Evolutionary conservation across 2,113 vertebrate species (phyloP).

Genomic region (Montifringilla adamsi): DNA sequence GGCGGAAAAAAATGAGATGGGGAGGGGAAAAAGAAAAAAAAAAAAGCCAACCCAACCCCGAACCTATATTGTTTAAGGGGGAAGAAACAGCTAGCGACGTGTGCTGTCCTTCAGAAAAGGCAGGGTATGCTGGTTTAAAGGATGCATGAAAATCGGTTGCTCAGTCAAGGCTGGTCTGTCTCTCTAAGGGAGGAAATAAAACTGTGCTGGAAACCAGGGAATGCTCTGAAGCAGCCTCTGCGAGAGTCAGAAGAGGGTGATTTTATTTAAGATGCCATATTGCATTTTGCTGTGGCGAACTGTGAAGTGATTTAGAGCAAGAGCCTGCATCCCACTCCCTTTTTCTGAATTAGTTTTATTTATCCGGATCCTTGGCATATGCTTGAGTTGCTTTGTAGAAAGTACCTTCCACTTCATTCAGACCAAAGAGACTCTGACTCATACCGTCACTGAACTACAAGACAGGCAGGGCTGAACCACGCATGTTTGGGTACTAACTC

Average conservation of each 20-base stretch:
- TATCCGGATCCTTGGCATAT: conserved; percentile 52
- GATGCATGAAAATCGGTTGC: conserved; percentile 46
- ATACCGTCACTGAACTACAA: conserved; percentile 37
- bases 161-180: conserved; percentile 33
- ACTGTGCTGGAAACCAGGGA: conserved; percentile 43
- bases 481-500: conserved; percentile 58
- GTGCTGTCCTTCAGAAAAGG: conserved; percentile 38
- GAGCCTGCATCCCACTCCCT: conserved; percentile 53
- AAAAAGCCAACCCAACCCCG: neutral
- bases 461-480: conserved; percentile 49
- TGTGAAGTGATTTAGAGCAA: conserved; percentile 44
- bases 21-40: neutral
- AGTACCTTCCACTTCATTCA: conserved; percentile 68
- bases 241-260: conserved; percentile 44
- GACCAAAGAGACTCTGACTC: conserved; percentile 59
- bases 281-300: conserved; percentile 4
- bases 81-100: neutral
- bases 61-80: neutral
- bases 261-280: conserved; percentile 66
- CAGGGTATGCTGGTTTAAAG: conserved; percentile 15
- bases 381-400: conserved; percentile 59
- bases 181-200: conserved; percentile 45
- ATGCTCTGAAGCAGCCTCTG: conserved; percentile 52
- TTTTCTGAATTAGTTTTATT: conserved; percentile 69
- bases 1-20: neutral